Conservation (phyloP, 2,888 invertebrate genomes). For the Megalurothrips usitatus region DNA sequence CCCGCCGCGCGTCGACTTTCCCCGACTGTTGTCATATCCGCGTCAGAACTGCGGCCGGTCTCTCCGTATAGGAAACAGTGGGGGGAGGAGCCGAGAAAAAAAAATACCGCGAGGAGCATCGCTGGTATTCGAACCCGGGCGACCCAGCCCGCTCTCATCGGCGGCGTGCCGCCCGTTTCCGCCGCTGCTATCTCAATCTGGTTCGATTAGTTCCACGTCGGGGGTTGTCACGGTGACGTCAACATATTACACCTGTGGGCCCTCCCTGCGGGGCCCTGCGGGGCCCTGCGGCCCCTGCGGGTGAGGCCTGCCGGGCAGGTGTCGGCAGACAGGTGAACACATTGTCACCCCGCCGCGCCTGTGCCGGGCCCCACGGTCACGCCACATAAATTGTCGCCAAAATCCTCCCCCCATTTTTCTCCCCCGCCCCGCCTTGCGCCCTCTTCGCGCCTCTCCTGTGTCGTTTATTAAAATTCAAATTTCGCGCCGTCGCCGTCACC, state of each 20-base stretch:
- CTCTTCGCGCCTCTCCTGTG: neutral
- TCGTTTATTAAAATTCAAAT: slow-evolving; percentile 1
- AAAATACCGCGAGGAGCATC: too few relatives aligned
- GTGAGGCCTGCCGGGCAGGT: neutral
- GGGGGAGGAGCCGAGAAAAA: too few relatives aligned
- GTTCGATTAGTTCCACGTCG: too few relatives aligned
- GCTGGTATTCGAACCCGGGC: too few relatives aligned
- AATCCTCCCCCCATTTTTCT: neutral
- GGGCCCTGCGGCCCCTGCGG: too few relatives aligned
- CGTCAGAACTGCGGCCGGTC: too few relatives aligned
- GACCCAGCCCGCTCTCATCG: too few relatives aligned
- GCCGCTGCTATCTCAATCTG: neutral
- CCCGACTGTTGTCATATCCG: too few relatives aligned
- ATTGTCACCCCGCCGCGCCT: neutral
- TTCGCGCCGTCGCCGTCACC: neutral
- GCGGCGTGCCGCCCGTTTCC: neutral
- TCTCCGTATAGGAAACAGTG: too few relatives aligned
- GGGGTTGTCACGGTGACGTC: neutral
- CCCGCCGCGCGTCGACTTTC: too few relatives aligned
- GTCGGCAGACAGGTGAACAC: neutral
- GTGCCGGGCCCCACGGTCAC: neutral
- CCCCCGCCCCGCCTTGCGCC: neutral
- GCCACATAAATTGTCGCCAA: neutral
- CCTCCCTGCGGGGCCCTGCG: too few relatives aligned
- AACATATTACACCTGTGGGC: neutral